These are phyloP conservation scores for Caiman crocodilus DNA, from an alignment of 2,797 vertebrate species.

Conservation along the genomic window DNA sequence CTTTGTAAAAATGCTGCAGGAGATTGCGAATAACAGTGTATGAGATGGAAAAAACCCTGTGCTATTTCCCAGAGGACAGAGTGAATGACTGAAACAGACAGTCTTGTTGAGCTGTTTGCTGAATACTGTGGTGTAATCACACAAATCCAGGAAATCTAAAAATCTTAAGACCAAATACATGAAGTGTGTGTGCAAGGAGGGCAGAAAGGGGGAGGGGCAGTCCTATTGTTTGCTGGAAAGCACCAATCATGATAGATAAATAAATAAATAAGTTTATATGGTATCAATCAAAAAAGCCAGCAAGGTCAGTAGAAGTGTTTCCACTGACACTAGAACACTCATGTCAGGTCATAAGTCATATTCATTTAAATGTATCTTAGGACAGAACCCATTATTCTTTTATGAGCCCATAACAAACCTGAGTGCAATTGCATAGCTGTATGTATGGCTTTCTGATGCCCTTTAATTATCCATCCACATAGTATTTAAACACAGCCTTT, in stretches of 20 bases:
- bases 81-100: conserved; percentile 63
- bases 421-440: not conserved
- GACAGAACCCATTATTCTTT: not conserved
- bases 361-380: not conserved
- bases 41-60: conserved; percentile 31
- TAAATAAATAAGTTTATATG: not conserved
- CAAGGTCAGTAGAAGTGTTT: not conserved
- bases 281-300: conserved; percentile 10
- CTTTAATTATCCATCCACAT: not conserved
- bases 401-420: not conserved
- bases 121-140: conserved; percentile 48
- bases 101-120: conserved; percentile 18
- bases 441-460: not conserved
- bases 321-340: not conserved
- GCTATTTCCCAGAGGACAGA: conserved; percentile 35
- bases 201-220: too few species aligned
- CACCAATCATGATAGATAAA: conserved; percentile 36
- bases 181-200: not conserved
- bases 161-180: conserved; percentile 45
- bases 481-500: not conserved
- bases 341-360: not conserved
- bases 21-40: not conserved
- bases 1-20: not conserved
- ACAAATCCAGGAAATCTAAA: conserved; percentile 1
- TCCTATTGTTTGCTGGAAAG: conserved; percentile 35